phyloP scores from a whole-genome alignment of 2,888 invertebrate species.

The Prosopocoilus inquinatus region DNA sequence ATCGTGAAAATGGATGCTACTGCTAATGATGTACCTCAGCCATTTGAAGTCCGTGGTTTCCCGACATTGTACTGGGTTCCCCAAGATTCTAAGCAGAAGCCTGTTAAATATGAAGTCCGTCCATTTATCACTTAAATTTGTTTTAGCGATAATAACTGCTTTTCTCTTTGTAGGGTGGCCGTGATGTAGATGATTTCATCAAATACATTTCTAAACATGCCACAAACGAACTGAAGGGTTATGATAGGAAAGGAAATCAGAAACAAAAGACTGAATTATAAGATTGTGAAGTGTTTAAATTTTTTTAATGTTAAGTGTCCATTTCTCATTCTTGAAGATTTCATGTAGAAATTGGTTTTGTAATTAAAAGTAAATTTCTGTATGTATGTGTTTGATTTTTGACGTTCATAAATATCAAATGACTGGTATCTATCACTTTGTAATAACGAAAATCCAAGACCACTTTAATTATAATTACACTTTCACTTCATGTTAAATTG shows the following conservation, averaged over 20 bases:
- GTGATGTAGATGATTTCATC: constrained; percentile 90
- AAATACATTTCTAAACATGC: constrained; percentile 93
- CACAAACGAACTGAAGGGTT: constrained; percentile 82
- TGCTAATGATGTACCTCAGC: constrained; percentile 92
- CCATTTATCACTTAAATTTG: background rate
- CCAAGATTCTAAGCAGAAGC: constrained; percentile 73
- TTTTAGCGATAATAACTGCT: background rate
- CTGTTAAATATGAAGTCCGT: constrained; percentile 81
- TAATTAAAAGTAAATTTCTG: constrained; percentile 16
- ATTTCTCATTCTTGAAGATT: constrained; percentile 9
- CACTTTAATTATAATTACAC: too few relatives aligned
- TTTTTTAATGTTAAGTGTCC: constrained; percentile 14
- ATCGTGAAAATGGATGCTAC: constrained; percentile 99
- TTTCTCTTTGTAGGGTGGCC: constrained; percentile 68
- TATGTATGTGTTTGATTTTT: constrained; percentile 1
- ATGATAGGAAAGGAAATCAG: constrained; percentile 78
- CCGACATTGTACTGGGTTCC: constrained; percentile 97
- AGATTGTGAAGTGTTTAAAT: constrained; percentile 26
- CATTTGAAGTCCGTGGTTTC: constrained; percentile 93
- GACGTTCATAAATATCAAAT: too few relatives aligned
- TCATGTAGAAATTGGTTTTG: constrained; percentile 13
- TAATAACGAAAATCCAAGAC: too few relatives aligned
- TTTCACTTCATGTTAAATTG: too few relatives aligned
- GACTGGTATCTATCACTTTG: too few relatives aligned
- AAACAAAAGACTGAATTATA: constrained; percentile 63